Conservation (phyloP, 2,888 invertebrate genomes). For the Psococerastis gibbosa region DNA sequence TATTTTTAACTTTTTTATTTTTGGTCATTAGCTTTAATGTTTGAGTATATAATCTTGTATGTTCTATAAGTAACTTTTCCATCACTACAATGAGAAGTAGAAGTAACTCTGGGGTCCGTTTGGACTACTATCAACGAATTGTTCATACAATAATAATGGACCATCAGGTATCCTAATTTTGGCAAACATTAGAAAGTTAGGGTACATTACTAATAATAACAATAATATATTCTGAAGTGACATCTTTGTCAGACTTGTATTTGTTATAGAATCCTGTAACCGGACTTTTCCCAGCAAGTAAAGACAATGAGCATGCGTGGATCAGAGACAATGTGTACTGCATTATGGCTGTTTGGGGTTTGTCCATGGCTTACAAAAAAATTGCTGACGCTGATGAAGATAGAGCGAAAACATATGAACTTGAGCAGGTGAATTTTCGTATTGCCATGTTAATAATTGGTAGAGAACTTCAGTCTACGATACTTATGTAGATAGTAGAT, state of each 20-base stretch:
- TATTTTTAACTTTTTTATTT: not conserved
- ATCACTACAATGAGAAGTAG: constrained; percentile 49
- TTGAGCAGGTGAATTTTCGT: constrained; percentile 55
- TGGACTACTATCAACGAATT: constrained; percentile 92
- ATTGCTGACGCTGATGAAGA: constrained; percentile 98
- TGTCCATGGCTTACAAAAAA: constrained; percentile 97
- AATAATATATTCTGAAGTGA: too few species aligned
- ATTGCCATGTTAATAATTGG: too few species aligned
- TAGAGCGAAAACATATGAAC: constrained; percentile 89
- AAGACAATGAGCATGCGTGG: constrained; percentile 87
- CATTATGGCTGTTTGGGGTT: constrained; percentile 91
- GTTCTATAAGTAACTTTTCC: not conserved
- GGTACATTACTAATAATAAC: too few species aligned
- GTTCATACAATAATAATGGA: constrained; percentile 85
- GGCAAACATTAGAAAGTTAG: too few species aligned
- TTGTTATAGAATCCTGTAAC: constrained; percentile 90
- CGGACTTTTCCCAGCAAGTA: constrained; percentile 83
- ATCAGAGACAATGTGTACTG: constrained; percentile 96
- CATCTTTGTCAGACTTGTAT: too few species aligned
- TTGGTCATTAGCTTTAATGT: not conserved
- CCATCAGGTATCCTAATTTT: constrained; percentile 51
- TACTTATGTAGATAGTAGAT: too few species aligned
- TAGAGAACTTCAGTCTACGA: too few species aligned
- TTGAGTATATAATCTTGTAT: not conserved
- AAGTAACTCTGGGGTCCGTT: constrained; percentile 76